A percentile compares a stretch with the other conserved stretches of the same genome.
Conservation (phyloP, 2,888 invertebrate species). For the Synergus itoensis region DNA sequence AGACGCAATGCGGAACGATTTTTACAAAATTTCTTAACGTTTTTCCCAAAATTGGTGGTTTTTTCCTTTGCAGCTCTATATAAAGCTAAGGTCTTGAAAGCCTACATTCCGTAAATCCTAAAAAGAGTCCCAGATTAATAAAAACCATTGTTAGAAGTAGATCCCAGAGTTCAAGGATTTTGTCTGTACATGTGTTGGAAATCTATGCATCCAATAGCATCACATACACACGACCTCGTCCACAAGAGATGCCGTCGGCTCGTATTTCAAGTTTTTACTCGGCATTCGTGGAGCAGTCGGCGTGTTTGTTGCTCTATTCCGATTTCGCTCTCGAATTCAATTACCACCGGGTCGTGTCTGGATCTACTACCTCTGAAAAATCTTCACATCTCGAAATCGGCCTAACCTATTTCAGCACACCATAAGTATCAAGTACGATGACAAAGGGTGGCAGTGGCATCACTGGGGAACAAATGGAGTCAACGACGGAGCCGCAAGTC, state of each 20-base stretch:
- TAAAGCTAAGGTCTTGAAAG: not conserved
- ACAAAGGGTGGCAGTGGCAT: conserved; percentile 74
- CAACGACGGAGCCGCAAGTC: conserved; percentile 63
- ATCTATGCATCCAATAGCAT: not conserved
- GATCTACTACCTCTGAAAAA: not conserved
- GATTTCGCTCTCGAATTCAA: conserved; percentile 38
- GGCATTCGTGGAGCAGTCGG: conserved; percentile 49
- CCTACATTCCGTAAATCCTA: not conserved
- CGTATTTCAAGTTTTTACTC: conserved; percentile 60
- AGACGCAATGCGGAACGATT: conserved; percentile 2
- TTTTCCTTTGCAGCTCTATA: not conserved
- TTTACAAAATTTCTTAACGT: not conserved
- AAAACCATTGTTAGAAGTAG: not conserved
- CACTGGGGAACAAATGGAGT: conserved; percentile 68
- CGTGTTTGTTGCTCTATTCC: not conserved
- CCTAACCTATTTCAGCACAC: conserved; percentile 63
- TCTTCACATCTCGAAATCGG: conserved; percentile 43
- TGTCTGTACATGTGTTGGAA: conserved; percentile 2
- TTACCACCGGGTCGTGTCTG: not conserved
- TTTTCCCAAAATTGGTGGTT: not conserved
- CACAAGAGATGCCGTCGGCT: conserved; percentile 62
- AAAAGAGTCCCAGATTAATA: not conserved
- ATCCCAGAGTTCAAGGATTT: conserved; percentile 4
- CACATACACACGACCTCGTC: not conserved
- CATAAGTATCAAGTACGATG: conserved; percentile 59